A percentile compares a stretch with the other conserved stretches of the same genome.
Conservation (phyloP, 2,888 invertebrate genomes). For the Cantharis rustica region DNA sequence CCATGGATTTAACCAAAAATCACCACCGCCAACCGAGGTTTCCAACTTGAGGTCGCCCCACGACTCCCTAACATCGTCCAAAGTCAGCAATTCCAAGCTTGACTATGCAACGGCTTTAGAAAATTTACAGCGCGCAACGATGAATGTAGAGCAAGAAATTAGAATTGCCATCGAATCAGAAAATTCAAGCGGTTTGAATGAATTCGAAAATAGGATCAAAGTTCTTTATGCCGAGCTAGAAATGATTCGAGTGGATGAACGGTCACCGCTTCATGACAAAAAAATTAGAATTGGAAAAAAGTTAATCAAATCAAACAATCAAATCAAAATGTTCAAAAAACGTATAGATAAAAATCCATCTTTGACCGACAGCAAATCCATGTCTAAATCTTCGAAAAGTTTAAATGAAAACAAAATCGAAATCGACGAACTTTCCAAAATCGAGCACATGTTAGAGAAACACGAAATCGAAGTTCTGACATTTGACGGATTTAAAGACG, state of each 20-base stretch:
- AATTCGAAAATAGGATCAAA: constrained; percentile 36
- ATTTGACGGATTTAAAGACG: constrained; percentile 31
- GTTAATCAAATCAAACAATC: constrained; percentile 33
- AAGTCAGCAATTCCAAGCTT: not conserved
- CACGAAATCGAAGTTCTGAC: constrained; percentile 28
- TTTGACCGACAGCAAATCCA: not conserved
- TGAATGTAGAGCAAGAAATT: constrained; percentile 32
- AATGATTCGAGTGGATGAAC: constrained; percentile 26
- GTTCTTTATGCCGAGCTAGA: constrained; percentile 37
- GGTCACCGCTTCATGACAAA: constrained; percentile 23
- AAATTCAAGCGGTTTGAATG: constrained; percentile 29
- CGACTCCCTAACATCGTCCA: not conserved
- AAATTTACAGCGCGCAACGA: constrained; percentile 27
- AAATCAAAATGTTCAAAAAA: constrained; percentile 28
- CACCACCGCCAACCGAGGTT: not conserved
- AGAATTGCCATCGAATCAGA: constrained; percentile 29
- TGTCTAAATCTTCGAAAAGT: not conserved
- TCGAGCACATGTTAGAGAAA: constrained; percentile 25
- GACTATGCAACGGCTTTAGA: constrained; percentile 12
- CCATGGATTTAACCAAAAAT: constrained; percentile 14
- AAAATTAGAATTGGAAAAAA: constrained; percentile 29
- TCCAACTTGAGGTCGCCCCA: not conserved
- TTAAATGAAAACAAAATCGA: not conserved
- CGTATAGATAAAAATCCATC: not conserved
- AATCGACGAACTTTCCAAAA: constrained; percentile 7